These are phyloP conservation scores for Sceliomorpha sp. DNA, from an alignment of 2,888 invertebrate genomes.

Conservation along the genomic window DNA sequence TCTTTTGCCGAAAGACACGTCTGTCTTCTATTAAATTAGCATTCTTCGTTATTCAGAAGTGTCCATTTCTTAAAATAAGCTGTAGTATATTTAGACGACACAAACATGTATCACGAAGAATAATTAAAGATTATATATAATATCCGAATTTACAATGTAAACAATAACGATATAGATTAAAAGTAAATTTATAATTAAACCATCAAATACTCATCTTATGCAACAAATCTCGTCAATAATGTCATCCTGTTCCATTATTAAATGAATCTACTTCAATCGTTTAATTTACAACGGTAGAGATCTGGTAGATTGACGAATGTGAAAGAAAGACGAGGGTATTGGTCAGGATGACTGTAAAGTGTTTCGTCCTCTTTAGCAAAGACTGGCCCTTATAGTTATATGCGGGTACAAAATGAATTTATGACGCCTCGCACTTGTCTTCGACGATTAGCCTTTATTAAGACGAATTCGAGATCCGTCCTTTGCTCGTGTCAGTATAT, in stretches of 20 bases:
- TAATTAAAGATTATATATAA: too few species aligned
- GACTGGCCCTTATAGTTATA: background rate
- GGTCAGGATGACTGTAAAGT: background rate
- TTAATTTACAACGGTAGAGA: background rate
- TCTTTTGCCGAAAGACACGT: too few species aligned
- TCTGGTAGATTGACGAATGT: background rate
- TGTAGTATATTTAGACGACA: too few species aligned
- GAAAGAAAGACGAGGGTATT: conserved; percentile 1
- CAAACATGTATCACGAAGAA: too few species aligned
- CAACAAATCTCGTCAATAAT: conserved; percentile 2
- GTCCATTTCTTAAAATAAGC: too few species aligned
- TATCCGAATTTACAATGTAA: too few species aligned
- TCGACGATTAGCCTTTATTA: conserved; percentile 2
- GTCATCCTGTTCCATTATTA: conserved; percentile 14
- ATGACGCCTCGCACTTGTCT: conserved; percentile 10
- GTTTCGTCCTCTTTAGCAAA: background rate
- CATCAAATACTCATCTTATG: too few species aligned
- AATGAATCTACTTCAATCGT: background rate
- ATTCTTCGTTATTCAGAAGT: too few species aligned
- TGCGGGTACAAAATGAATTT: conserved; percentile 7
- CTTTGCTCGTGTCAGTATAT: conserved; percentile 3
- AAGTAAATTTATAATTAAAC: too few species aligned
- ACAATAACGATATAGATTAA: too few species aligned
- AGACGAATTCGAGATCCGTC: background rate
- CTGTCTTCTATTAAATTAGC: too few species aligned